These are phyloP conservation scores for Colletes gigas DNA, from an alignment of 1,140 invertebrate species.

Conservation along the genomic window DNA sequence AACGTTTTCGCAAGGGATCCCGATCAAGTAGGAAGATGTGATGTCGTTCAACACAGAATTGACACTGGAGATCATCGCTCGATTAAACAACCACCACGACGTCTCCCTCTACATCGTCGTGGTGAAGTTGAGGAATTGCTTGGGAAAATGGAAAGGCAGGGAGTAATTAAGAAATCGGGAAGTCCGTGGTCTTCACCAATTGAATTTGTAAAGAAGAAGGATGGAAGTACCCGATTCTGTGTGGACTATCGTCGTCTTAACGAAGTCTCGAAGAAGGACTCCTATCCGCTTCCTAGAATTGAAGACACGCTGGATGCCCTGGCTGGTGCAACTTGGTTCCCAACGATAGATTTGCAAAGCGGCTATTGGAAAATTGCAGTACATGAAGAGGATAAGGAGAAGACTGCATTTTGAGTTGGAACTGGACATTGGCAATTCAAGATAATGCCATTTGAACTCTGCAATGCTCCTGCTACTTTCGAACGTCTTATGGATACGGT, in stretches of 20 bases:
- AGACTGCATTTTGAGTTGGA: constrained; percentile 77
- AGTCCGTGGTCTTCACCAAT: not conserved
- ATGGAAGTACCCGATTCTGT: not conserved
- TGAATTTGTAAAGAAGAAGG: not conserved
- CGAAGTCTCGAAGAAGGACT: constrained; percentile 68
- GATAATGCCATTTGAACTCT: constrained; percentile 61
- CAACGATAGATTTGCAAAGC: constrained; percentile 65
- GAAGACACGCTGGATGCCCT: constrained; percentile 58
- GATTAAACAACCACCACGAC: not conserved
- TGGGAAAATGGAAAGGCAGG: not conserved
- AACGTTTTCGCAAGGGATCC: not conserved
- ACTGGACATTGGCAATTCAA: constrained; percentile 63
- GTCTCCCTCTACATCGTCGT: not conserved
- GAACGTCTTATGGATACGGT: constrained; percentile 46
- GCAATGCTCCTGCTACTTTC: constrained; percentile 61
- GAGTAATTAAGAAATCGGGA: not conserved
- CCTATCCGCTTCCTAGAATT: constrained; percentile 60
- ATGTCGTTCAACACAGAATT: not conserved
- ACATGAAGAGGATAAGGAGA: constrained; percentile 64
- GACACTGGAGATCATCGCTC: not conserved
- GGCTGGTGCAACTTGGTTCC: constrained; percentile 55
- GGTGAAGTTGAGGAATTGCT: not conserved
- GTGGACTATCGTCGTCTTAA: constrained; percentile 75
- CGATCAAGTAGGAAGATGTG: not conserved
- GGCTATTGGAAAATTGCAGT: constrained; percentile 77